Base-by-base conservation (phyloP, 2,113 vertebrate genomes). In the Platysternon megacephalum region DNA sequence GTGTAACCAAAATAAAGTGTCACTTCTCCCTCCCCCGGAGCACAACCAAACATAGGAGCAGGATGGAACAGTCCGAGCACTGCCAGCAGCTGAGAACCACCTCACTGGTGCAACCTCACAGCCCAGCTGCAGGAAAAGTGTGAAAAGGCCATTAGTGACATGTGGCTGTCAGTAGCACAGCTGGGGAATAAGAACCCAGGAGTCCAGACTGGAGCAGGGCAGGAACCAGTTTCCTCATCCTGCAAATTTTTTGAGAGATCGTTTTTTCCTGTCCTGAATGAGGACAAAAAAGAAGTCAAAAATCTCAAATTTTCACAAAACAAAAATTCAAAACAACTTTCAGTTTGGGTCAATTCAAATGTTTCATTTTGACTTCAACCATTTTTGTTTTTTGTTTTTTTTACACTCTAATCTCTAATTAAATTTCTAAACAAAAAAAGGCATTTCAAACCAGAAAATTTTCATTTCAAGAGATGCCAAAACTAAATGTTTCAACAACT, bases 21-120 rank as follows among this genome's bases (percentile, higher is more conserved):
- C 61, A 68, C 8, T 9, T 68, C 55, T 11, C n/a, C 9, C 10
- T 9, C 42, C 72, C 19, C 17, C 0, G 39, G 6, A 52, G n/a
- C 26, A 4, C 24, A 49, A 68, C 80, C 2, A 42, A 17, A 68
- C 35, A 17, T 8, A 13, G 61, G 32, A 42, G 76, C 68, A 22
- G 0, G 0, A 3, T 0, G 0, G 76, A 44, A 10, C 85, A 46
- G 58, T 42, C 55, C 44, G 6, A 11, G 78, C 79, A 6, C 51
- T 0, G 0, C 0, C 14, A 2, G 9, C 52, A 17, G 13, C 32
- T 24, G 72, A 65, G 61, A 65, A 4, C 61, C 32, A 65, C 32
- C 32, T 12, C 39, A 5, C 39, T 3, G 19, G 39, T 26, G 11
- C 39, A 1, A 32, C 26, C 49, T 46, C 4, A 0, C 26, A 6